Evolutionary conservation across 2,797 vertebrate genomes (phyloP), one percentile per base, ranked within the genome.

Genomic region (Ptychobarbus kaznakovi): DNA sequence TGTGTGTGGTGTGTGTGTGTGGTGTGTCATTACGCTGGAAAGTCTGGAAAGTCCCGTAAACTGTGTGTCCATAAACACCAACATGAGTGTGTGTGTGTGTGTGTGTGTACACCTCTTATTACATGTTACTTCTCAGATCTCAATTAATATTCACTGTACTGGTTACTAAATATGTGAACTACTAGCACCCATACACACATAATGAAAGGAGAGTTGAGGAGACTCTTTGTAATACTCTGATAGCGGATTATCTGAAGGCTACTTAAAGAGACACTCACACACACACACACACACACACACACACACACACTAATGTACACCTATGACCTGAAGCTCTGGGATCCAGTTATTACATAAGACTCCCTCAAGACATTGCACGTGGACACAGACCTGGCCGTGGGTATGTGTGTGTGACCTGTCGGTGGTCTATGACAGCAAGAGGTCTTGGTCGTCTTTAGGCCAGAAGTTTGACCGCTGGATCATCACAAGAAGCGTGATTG

Each of bases 311-410:
- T 66, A 63, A 49, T 63, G 53, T 8, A 68, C n/a, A 56, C 63
- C 3, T 61, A 81, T 82, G 69, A 80, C 83, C 77, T 77, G 46
- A 78, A 73, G 77, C 73, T 35, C 63, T 35, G 35, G 51, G 35
- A 58, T 85, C 63, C 53, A 3, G 32, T 72, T 69, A 61, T 89
- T 89, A 83, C 72, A 83, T 89, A 89, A 88, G 84, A 78, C 80
- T 72, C 76, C 84, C 77, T 85, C 46, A 40, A 63, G 80, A 44
- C 63, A 68, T 61, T 75, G 79, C 72, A 86, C 80, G 32, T 86
- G 85, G 79, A 80, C 53, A 58, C 53, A 84, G 56, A 88, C 81
- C 82, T 84, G 84, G 56, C 22, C 7, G 65, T 53, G 44, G 7
- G 28, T 28, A 20, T 68, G 63, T 66, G 63, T 65, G 16, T 51